These are phyloP conservation scores for Aldrovandia affinis DNA, from an alignment of 2,797 vertebrate species.

Conservation along the genomic window DNA sequence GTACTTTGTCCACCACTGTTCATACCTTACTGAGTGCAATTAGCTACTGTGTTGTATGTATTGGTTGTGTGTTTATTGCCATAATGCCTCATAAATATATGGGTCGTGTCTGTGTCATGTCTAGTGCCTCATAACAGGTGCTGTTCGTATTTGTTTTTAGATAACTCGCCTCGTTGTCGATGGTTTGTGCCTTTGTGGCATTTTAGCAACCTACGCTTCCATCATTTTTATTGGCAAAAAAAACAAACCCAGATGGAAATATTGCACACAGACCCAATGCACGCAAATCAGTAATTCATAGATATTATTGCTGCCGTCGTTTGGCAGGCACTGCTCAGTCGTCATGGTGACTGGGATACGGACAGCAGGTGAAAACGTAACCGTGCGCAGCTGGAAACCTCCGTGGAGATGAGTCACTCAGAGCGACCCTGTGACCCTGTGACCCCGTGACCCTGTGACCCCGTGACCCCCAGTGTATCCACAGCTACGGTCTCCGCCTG, in stretches of 20 bases:
- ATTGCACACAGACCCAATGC: background rate
- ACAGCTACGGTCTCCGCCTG: background rate
- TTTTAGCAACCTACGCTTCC: background rate
- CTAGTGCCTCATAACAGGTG: background rate
- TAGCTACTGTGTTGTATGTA: background rate
- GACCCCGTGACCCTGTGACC: too few species aligned
- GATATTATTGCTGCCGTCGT: background rate
- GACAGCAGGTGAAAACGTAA: background rate
- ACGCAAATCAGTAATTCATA: conserved; percentile 10
- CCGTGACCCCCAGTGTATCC: background rate
- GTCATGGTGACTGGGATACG: background rate
- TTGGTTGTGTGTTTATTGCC: background rate
- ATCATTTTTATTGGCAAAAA: background rate
- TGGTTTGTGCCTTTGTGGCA: background rate
- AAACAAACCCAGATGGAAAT: conserved; percentile 5
- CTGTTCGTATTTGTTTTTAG: background rate
- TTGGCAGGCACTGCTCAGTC: background rate
- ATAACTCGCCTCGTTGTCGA: background rate
- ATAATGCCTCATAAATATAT: too few species aligned
- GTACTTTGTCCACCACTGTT: too few species aligned
- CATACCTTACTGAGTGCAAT: background rate
- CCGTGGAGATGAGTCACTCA: background rate
- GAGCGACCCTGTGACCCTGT: background rate
- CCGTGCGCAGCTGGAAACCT: background rate
- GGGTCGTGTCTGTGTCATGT: background rate